Evolutionary conservation across 2,797 vertebrate species (phyloP).

Genomic region (Alfaro cultratus): DNA sequence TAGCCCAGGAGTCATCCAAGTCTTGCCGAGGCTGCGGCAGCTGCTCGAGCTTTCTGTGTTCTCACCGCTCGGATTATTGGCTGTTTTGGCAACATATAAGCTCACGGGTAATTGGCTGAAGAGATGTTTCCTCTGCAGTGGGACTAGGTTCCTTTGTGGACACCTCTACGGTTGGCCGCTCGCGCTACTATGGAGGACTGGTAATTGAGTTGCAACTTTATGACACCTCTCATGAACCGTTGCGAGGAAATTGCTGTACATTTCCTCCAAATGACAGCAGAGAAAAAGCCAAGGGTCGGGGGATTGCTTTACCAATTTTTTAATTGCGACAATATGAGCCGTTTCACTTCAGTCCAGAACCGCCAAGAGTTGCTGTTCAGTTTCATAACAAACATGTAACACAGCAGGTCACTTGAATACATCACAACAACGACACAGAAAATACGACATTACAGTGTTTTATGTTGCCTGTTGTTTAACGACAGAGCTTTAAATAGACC

Average conservation of each 20-base stretch:
- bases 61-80: conserved; percentile 78
- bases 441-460: not conserved
- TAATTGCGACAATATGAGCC: not conserved
- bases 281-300: conserved; percentile 35
- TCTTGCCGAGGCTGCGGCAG: conserved; percentile 34
- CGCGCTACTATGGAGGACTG: conserved; percentile 48
- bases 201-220: conserved; percentile 71
- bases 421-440: not conserved
- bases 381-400: not conserved
- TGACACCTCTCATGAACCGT: conserved; percentile 58
- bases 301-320: conserved; percentile 12
- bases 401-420: not conserved
- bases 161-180: conserved; percentile 49
- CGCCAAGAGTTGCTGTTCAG: not conserved
- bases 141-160: conserved; percentile 76
- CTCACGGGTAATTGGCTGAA: conserved; percentile 77
- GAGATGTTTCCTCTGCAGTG: conserved; percentile 77
- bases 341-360: not conserved
- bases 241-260: conserved; percentile 39
- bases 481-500: not conserved
- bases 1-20: conserved; percentile 39
- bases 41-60: conserved; percentile 49
- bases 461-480: not conserved
- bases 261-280: conserved; percentile 55
- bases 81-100: conserved; percentile 83